These are phyloP conservation scores for Pilophorus perplexus DNA, from an alignment of 2,888 invertebrate species.

Conservation along the genomic window DNA sequence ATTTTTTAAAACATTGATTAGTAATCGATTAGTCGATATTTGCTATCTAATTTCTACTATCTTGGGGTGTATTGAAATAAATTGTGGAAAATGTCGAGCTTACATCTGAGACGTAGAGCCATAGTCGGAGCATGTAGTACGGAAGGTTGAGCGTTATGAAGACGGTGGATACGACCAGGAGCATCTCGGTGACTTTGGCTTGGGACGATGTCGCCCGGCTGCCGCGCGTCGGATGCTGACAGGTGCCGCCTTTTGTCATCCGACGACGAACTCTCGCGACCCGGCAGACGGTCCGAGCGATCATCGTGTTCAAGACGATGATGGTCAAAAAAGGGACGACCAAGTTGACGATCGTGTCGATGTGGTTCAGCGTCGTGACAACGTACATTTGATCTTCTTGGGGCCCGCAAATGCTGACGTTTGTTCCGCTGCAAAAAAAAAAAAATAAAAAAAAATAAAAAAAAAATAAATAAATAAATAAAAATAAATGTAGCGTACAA, in stretches of 20 bases:
- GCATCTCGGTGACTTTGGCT: constrained; percentile 74
- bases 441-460: neutral
- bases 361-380: constrained; percentile 64
- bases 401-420: constrained; percentile 55
- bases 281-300: constrained; percentile 65
- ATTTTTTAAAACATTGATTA: neutral
- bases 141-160: constrained; percentile 76
- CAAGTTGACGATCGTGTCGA: constrained; percentile 71
- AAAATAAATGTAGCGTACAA: too few species aligned
- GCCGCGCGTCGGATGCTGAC: constrained; percentile 1
- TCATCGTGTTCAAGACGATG: constrained; percentile 67
- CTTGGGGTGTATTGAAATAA: too few species aligned
- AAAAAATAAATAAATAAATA: too few species aligned
- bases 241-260: constrained; percentile 48
- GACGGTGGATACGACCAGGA: constrained; percentile 75
- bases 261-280: constrained; percentile 53
- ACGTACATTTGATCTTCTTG: constrained; percentile 57
- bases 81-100: too few species aligned
- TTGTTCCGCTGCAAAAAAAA: constrained; percentile 33
- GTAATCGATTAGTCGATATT: too few species aligned
- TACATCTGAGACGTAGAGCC: constrained; percentile 55
- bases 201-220: constrained; percentile 54
- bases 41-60: too few species aligned
- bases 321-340: constrained; percentile 70
- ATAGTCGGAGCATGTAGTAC: constrained; percentile 67